Base-by-base conservation (phyloP, 2,113 vertebrate species). In the Gallinago media region DNA sequence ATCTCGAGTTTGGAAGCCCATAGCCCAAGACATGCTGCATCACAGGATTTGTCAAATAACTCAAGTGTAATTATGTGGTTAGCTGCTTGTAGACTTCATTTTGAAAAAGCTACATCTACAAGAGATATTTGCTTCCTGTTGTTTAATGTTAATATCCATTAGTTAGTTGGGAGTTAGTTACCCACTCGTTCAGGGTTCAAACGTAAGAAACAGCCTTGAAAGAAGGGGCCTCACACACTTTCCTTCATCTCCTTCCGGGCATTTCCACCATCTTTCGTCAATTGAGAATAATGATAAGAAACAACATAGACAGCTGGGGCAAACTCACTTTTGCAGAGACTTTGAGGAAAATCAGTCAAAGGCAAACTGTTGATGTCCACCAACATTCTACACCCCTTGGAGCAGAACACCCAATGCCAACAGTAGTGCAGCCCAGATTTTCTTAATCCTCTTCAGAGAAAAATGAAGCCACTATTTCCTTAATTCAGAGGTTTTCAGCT, bases 381-480 rank as follows among this genome's bases (percentile, higher is more conserved):
- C 50, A 63, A 0, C 44, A 27, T 8, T 10, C 27, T 7, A 22
- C 21, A 18, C 7, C 4, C 34, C 19, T 8, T 5, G 9, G 27
- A 31, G n/a, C 29, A 32, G 8, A 65, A 61, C 0, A 87, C 4
- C 20, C 63, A 49, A 40, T 40, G 1, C 40, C 50, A 7, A 9
- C 25, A 52, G 6, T 1, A 15, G 0, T 1, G 5, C 36, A 50
- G 38, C 22, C 22, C 18, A 6, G 0, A 12, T 3, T 15, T 31
- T 32, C 63, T 72, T 44, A 56, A 32, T 1, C 9, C 18, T 34
- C 47, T 50, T 11, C 19, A 44, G 44, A 6, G 17, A 9, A 27
- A n/a, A 21, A 11, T 1, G 0, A 38, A 67, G 20, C 8, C 19
- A 25, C 29, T 9, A 17, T 14, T 40, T 22, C 29, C 4, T 8